Evolutionary conservation across 2,888 invertebrate species (phyloP).

Genomic region (Bedellia somnulentella): DNA sequence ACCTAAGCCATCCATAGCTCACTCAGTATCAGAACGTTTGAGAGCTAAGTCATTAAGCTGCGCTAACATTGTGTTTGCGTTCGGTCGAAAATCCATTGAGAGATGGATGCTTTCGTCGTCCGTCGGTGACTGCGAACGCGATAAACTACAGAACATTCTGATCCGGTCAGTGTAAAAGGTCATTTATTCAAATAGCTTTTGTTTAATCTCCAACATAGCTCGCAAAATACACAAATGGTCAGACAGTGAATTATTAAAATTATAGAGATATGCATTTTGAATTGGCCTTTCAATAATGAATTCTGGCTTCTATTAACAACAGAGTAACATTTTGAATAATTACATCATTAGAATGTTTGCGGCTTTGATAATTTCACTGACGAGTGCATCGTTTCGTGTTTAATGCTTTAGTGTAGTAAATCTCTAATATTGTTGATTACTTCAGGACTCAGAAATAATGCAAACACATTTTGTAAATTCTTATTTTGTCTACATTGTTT

Average conservation of each 20-base stretch:
- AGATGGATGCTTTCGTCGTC: slow-evolving; percentile 2
- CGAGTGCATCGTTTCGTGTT: no score
- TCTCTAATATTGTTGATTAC: no score
- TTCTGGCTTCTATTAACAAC: no score
- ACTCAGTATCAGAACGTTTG: background rate
- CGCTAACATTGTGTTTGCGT: background rate
- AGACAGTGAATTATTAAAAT: slow-evolving; percentile 1
- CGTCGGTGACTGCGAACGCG: background rate
- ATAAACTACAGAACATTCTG: no score
- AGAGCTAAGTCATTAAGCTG: background rate
- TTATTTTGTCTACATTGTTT: no score
- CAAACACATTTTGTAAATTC: no score
- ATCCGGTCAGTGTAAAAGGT: slow-evolving; percentile 1
- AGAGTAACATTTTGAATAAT: no score
- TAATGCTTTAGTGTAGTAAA: no score
- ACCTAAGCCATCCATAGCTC: background rate
- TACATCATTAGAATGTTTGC: no score
- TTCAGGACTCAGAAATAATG: no score
- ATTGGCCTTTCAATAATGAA: no score
- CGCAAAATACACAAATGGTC: slow-evolving; percentile 1
- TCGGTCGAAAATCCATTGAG: slow-evolving; percentile 1
- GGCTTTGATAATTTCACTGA: no score
- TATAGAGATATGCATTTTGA: background rate
- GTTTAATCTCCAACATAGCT: background rate
- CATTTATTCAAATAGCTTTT: slow-evolving; percentile 1